Evolutionary conservation across 2,888 invertebrate species (phyloP).

Genomic region (Crossocerus cetratus): DNA sequence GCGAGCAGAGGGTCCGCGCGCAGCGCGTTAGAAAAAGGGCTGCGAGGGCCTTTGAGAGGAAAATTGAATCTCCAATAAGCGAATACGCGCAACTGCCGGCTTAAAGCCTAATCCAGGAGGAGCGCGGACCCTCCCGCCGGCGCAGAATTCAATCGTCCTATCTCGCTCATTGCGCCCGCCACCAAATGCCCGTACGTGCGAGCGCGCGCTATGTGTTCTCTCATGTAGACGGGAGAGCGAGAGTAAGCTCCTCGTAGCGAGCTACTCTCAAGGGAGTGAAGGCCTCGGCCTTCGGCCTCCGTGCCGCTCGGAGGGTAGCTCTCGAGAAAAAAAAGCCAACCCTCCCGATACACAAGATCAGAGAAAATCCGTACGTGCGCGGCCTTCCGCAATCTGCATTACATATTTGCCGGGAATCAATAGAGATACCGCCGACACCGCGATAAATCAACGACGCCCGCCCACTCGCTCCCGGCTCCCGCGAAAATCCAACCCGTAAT

Average conservation of each 20-base stretch:
- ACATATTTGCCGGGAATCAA: slow-evolving; percentile 50
- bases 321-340: slow-evolving; percentile 46
- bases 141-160: slow-evolving; percentile 55
- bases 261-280: slow-evolving; percentile 28
- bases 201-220: slow-evolving; percentile 22
- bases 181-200: slow-evolving; percentile 41
- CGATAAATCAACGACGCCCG: not conserved
- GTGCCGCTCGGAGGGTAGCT: slow-evolving; percentile 11
- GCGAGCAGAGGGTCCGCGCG: not conserved
- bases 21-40: slow-evolving; percentile 24
- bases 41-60: slow-evolving; percentile 32
- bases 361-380: slow-evolving; percentile 59
- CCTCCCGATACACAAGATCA: slow-evolving; percentile 68
- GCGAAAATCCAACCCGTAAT: not conserved
- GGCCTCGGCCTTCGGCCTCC: not conserved
- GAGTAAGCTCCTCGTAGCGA: slow-evolving; percentile 2
- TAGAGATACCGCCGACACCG: slow-evolving; percentile 18
- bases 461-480: not conserved
- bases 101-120: slow-evolving; percentile 56
- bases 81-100: slow-evolving; percentile 49
- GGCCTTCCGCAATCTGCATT: slow-evolving; percentile 69
- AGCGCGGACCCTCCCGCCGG: slow-evolving; percentile 33
- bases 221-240: slow-evolving; percentile 9
- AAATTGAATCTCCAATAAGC: slow-evolving; percentile 56
- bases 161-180: slow-evolving; percentile 49